Conservation (phyloP, 2,888 invertebrate genomes). For the Notodonta ziczac region DNA sequence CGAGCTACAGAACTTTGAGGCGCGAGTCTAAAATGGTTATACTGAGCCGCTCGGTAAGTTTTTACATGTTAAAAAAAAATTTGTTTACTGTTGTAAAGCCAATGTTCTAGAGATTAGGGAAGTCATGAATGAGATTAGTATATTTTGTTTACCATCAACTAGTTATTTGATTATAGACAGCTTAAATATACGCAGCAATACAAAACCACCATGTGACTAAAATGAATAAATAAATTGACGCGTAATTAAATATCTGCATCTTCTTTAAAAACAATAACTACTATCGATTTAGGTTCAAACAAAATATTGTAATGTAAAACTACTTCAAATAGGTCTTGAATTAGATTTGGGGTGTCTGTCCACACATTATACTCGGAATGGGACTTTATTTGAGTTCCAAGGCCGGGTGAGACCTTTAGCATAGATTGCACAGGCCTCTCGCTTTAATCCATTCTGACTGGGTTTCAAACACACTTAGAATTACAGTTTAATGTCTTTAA, state of each 20-base stretch:
- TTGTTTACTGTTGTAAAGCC: not conserved
- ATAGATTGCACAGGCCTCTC: no score
- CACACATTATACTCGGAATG: constrained; percentile 9
- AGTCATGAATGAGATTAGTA: not conserved
- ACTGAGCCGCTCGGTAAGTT: constrained; percentile 63
- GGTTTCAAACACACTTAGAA: no score
- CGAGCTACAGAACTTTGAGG: constrained; percentile 57
- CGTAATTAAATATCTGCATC: no score
- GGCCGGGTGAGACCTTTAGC: no score
- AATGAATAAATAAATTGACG: no score
- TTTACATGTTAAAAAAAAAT: not conserved
- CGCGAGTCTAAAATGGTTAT: constrained; percentile 67
- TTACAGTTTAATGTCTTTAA: no score
- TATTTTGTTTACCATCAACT: no score
- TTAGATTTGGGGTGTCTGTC: constrained; percentile 6
- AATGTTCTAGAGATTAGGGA: not conserved
- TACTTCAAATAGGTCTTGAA: not conserved
- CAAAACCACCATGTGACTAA: no score
- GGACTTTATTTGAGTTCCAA: constrained; percentile 10
- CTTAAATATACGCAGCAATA: no score
- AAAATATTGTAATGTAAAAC: not conserved
- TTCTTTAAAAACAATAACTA: no score
- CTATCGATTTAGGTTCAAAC: not conserved
- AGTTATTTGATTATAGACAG: no score
- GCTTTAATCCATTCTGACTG: no score